These are phyloP conservation scores for Diadumene lineata DNA, from an alignment of 92 coral and sea anemone genomes.

Conservation along the genomic window DNA sequence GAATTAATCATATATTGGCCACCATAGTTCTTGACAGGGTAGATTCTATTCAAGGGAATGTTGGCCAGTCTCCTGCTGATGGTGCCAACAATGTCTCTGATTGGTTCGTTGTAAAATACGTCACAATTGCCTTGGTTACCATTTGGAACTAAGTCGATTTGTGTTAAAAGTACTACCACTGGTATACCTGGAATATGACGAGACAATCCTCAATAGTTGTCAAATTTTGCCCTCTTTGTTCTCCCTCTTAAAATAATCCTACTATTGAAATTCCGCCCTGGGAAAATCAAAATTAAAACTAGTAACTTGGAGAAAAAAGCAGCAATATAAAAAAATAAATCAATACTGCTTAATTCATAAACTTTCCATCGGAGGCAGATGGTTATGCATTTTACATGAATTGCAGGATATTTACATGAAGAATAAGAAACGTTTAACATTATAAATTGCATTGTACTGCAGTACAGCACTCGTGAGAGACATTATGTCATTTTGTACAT, in stretches of 20 bases:
- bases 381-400: too few species aligned
- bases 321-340: too few species aligned
- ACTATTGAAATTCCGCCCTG: too few species aligned
- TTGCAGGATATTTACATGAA: too few species aligned
- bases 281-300: too few species aligned
- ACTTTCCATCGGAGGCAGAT: too few species aligned
- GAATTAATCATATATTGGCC: not conserved
- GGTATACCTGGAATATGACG: constrained; percentile 23
- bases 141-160: constrained; percentile 36
- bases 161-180: constrained; percentile 30
- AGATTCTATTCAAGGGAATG: constrained; percentile 27
- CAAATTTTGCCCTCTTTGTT: not conserved
- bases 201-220: not conserved
- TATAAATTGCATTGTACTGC: too few species aligned
- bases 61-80: constrained; percentile 10
- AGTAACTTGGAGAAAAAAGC: too few species aligned
- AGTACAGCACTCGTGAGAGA: too few species aligned
- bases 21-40: constrained; percentile 38
- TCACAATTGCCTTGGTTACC: not conserved
- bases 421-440: too few species aligned
- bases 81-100: constrained; percentile 4
- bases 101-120: constrained; percentile 9
- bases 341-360: too few species aligned
- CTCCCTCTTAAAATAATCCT: not conserved
- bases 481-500: too few species aligned